Base-by-base conservation (phyloP, 2,797 vertebrate species). In the Xenops minutus region DNA sequence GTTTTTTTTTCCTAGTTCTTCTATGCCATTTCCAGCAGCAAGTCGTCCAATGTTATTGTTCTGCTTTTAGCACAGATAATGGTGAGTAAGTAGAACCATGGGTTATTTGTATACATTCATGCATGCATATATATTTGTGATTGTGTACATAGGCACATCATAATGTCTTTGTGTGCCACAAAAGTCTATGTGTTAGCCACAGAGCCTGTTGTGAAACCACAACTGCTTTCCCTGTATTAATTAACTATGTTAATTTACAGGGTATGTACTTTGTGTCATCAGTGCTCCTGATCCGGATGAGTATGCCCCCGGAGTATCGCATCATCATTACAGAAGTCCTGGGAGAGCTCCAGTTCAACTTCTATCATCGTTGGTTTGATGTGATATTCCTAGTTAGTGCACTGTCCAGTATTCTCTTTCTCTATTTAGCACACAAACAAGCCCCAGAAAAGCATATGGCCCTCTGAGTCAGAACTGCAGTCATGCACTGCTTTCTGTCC, bases 201-300 rank as follows among this genome's bases (percentile, higher is more conserved):
- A 3, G 22, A 62, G 51, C 29, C 49, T 24, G 8, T 4, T 62
- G 14, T 92, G 68, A 64, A 46, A n/a, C 49, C 48, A 0, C 36
- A 49, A 49, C 59, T 91, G 15, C 80, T 91, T 82, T 71, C 14
- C 81, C n/a, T 51, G 34, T 80, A 84, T 63, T 72, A 13, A 46
- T 71, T 41, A 41, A 14, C 37, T 41, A 37, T 62, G 37, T 30
- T 62, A 11, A 62, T 43, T 83, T 72, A 2, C 94, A 98, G 98
- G 99, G 99, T 11, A 99, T 99, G 99, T 99, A 99, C 96, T 99
- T 99, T 62, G 99, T 99, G 17, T 99, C 99, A 0, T 99, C 99
- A 0, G 99, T 99, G 30, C 98, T 99, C 71, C 98, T 99, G 88
- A 99, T 99, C 98, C 98, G 99, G 32, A 99, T 99, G 99, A 99